These are phyloP conservation scores for Myiothlypis chrysogaster DNA, from an alignment of 2,797 vertebrate species.

Conservation along the genomic window DNA sequence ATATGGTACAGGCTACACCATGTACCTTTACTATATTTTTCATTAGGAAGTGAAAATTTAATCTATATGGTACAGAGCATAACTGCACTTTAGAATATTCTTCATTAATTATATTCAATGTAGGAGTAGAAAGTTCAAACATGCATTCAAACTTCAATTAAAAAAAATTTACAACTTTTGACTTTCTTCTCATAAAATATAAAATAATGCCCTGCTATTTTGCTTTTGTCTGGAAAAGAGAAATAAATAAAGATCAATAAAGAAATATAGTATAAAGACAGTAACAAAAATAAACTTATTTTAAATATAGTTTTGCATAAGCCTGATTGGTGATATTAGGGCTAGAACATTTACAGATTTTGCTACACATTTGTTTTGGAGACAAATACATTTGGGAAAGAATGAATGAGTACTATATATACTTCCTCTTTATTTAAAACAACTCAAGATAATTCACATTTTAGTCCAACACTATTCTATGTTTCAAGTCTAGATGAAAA, in stretches of 20 bases:
- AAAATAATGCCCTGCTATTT: neutral
- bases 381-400: neutral
- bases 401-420: neutral
- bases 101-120: neutral
- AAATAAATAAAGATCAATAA: neutral
- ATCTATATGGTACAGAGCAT: neutral
- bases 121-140: neutral
- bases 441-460: neutral
- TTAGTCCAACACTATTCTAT: neutral
- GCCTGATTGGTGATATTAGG: neutral
- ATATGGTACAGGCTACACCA: neutral
- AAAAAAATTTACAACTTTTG: neutral
- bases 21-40: neutral
- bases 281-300: neutral
- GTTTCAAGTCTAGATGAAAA: neutral
- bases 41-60: neutral
- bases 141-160: neutral
- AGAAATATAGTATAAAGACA: neutral
- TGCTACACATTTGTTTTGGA: neutral
- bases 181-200: neutral
- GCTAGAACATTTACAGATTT: neutral
- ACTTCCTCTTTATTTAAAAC: neutral
- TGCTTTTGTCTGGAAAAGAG: neutral
- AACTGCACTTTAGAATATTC: neutral
- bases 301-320: neutral